These are phyloP conservation scores for Onchidella celtica DNA, from an alignment of 2,888 invertebrate species.

Conservation along the genomic window DNA sequence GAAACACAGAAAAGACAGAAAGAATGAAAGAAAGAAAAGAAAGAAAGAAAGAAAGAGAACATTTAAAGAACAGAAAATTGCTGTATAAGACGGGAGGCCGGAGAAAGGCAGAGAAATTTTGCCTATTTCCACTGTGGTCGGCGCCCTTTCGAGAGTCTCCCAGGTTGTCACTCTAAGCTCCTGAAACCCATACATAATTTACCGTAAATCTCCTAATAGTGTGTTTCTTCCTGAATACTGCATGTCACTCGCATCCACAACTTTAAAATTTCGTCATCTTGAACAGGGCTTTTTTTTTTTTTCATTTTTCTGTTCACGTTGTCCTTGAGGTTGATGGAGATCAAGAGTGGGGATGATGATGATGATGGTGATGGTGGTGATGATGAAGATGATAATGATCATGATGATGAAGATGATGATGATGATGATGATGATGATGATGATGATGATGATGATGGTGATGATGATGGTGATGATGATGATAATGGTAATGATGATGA, in stretches of 20 bases:
- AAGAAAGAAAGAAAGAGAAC: background rate
- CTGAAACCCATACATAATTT: too few species aligned
- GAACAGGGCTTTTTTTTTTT: too few species aligned
- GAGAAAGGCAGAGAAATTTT: too few species aligned
- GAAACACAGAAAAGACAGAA: background rate
- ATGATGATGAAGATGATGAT: slow-evolving; percentile 16
- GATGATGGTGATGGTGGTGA: slow-evolving; percentile 12
- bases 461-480: slow-evolving; percentile 11
- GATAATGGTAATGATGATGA: slow-evolving; percentile 28
- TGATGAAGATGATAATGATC: slow-evolving; percentile 13
- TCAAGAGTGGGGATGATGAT: background rate
- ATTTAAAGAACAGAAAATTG: too few species aligned
- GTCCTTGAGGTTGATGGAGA: slow-evolving; percentile 2
- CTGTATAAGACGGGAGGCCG: too few species aligned
- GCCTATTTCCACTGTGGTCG: too few species aligned
- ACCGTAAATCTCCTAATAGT: too few species aligned
- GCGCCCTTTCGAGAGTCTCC: too few species aligned
- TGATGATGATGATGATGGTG: slow-evolving; percentile 24
- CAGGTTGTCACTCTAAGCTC: too few species aligned
- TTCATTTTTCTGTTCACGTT: slow-evolving; percentile 24
- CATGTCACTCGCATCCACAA: too few species aligned
- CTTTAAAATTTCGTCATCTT: too few species aligned
- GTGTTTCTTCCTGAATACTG: too few species aligned
- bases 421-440: slow-evolving; percentile 35
- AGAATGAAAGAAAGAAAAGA: background rate